These are phyloP conservation scores for Callithrix jacchus DNA, from an alignment of 2,113 vertebrate species.

Conservation along the genomic window DNA sequence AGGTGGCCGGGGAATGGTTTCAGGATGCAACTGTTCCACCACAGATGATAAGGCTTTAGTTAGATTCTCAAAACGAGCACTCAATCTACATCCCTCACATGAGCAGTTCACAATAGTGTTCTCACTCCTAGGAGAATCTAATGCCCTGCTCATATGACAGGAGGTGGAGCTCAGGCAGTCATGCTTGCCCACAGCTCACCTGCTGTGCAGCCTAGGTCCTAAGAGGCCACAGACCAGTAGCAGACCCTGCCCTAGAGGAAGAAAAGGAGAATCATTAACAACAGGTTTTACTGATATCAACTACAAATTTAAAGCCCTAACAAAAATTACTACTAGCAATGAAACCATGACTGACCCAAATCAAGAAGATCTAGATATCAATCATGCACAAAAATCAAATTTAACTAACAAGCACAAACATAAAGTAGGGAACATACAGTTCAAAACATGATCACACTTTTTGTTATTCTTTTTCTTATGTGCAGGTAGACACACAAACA, in stretches of 20 bases:
- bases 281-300: background rate
- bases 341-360: background rate
- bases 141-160: no score
- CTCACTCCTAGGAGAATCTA: no score
- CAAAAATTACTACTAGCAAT: conserved; percentile 4
- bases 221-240: no score
- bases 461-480: background rate
- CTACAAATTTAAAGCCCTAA: background rate
- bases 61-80: no score
- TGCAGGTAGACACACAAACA: background rate
- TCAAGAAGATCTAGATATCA: background rate
- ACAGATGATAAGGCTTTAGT: no score
- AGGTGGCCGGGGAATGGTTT: no score
- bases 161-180: no score
- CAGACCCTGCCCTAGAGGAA: background rate
- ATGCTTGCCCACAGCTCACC: no score
- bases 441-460: background rate
- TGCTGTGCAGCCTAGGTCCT: no score
- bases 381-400: background rate
- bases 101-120: no score
- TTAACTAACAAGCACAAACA: background rate
- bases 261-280: background rate
- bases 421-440: background rate
- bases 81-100: no score
- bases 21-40: no score